Conservation (phyloP, 2,797 vertebrate genomes). For the Hyperoplus immaculatus region DNA sequence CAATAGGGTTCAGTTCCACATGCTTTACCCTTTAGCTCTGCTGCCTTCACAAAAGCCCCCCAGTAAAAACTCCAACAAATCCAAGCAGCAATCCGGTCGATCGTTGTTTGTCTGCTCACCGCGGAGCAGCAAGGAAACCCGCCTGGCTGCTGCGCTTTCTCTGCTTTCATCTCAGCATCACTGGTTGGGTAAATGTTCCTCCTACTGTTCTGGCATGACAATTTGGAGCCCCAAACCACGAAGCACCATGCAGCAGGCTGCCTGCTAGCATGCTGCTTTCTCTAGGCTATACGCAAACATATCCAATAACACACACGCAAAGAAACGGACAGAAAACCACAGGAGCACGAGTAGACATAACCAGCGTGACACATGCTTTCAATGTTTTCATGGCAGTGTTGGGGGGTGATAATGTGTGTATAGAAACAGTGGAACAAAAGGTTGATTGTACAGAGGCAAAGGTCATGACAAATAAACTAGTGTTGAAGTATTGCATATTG, state of each 20-base stretch:
- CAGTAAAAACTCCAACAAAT: conserved; percentile 42
- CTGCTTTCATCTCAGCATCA: conserved; percentile 66
- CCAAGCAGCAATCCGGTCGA: conserved; percentile 44
- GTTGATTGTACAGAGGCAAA: background rate
- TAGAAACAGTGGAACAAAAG: background rate
- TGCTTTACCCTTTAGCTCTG: conserved; percentile 12
- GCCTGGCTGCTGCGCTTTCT: conserved; percentile 16
- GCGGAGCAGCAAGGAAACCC: conserved; percentile 42
- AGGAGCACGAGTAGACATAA: background rate
- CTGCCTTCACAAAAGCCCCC: conserved; percentile 32
- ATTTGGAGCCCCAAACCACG: conserved; percentile 45
- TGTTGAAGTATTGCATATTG: no score
- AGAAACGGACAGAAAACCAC: background rate
- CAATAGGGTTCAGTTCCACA: conserved; percentile 19
- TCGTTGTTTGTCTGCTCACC: conserved; percentile 38
- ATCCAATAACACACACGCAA: conserved; percentile 14
- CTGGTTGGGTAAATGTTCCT: conserved; percentile 53
- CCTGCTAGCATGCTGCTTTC: conserved; percentile 22
- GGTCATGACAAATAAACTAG: background rate
- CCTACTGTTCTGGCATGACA: conserved; percentile 59
- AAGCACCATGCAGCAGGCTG: conserved; percentile 14
- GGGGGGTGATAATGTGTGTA: background rate
- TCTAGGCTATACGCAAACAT: conserved; percentile 9
- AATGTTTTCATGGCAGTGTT: no score
- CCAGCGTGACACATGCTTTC: background rate